phyloP scores from a whole-genome alignment of 2,113 vertebrate genomes.

The Mobula birostris region DNA sequence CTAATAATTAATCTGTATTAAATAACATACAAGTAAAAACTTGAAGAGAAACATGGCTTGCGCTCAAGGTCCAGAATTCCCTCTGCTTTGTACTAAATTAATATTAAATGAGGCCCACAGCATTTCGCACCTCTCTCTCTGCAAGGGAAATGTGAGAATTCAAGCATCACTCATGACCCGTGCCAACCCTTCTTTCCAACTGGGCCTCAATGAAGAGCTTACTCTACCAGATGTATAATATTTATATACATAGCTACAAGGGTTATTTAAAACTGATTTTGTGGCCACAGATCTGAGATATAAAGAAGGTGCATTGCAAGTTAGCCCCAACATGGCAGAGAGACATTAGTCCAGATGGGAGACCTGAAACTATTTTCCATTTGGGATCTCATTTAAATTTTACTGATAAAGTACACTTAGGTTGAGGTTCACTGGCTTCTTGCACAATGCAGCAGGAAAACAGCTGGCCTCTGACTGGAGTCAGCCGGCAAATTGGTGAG shows the following conservation, averaged over 20 bases:
- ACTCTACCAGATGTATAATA: slow-evolving; percentile 27
- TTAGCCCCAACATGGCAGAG: background rate
- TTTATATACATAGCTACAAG: slow-evolving; percentile 23
- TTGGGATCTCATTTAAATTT: background rate
- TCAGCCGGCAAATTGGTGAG: background rate
- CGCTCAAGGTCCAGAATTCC: slow-evolving; percentile 17
- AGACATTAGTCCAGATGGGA: background rate
- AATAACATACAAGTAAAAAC: background rate
- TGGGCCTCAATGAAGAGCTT: slow-evolving; percentile 18
- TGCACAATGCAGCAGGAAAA: background rate
- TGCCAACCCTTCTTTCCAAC: background rate
- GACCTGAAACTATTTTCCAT: background rate
- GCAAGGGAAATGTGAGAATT: slow-evolving; percentile 19
- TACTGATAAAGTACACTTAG: background rate
- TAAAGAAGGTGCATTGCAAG: background rate
- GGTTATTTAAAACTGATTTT: slow-evolving; percentile 20
- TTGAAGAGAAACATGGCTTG: background rate
- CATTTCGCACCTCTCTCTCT: background rate
- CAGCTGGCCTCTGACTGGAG: background rate
- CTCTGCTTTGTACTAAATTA: background rate
- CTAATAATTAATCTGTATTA: background rate
- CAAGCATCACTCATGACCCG: background rate
- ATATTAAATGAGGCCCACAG: background rate
- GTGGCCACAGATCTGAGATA: background rate
- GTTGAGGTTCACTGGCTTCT: background rate